These are phyloP conservation scores for Xylocopa sonorina DNA, from an alignment of 1,140 invertebrate species.

Conservation along the genomic window DNA sequence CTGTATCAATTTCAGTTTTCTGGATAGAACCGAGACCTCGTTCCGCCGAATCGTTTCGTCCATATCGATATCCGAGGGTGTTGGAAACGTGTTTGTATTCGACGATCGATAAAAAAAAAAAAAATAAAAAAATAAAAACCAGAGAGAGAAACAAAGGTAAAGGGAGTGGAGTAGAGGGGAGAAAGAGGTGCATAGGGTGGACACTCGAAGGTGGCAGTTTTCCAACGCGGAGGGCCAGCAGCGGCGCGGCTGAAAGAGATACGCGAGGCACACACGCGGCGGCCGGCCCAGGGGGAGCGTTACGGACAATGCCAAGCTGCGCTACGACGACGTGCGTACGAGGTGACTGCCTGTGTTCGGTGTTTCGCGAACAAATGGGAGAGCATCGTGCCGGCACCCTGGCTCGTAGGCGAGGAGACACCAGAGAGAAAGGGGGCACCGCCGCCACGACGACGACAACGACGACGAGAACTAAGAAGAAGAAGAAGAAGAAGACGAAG, in stretches of 20 bases:
- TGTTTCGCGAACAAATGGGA: conserved; percentile 81
- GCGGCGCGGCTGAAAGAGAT: conserved; percentile 46
- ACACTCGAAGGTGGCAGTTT: conserved; percentile 33
- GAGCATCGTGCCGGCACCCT: conserved; percentile 73
- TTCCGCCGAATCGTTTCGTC: too few species aligned
- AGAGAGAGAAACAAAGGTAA: not conserved
- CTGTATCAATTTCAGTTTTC: too few species aligned
- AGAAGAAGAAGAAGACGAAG: conserved; percentile 51
- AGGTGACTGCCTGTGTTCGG: conserved; percentile 74
- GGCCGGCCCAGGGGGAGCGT: conserved; percentile 12
- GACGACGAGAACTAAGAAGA: conserved; percentile 39
- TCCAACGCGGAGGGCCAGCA: conserved; percentile 15
- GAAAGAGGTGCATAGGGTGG: conserved; percentile 9
- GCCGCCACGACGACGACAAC: not conserved
- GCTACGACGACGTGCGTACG: conserved; percentile 66
- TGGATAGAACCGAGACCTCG: too few species aligned
- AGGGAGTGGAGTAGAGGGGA: not conserved
- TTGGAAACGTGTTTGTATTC: too few species aligned
- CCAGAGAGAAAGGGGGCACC: conserved; percentile 24
- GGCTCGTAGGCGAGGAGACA: conserved; percentile 48
- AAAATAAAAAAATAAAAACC: not conserved
- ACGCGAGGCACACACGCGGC: conserved; percentile 53
- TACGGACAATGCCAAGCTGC: conserved; percentile 56
- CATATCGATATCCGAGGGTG: too few species aligned
- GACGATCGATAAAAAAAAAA: too few species aligned